Conservation (phyloP, 1,140 invertebrate species). For the Orius insidiosus region DNA sequence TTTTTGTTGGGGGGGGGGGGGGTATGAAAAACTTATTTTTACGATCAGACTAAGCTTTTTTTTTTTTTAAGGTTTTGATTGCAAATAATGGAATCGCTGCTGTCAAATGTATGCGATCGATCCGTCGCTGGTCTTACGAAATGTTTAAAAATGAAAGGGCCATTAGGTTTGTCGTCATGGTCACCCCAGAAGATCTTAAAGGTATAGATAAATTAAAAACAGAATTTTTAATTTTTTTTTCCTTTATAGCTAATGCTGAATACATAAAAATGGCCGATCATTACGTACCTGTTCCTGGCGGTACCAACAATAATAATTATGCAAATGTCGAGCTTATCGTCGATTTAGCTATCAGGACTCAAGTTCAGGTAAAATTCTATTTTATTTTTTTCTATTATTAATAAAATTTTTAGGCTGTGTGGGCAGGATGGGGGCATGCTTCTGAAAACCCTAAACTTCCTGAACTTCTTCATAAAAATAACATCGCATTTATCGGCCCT, state of each 20-base stretch:
- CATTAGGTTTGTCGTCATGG: slow-evolving; percentile 96
- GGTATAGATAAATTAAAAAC: slow-evolving; percentile 25
- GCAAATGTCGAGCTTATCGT: slow-evolving; percentile 99
- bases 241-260: slow-evolving; percentile 62
- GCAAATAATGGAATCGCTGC: slow-evolving; percentile 99
- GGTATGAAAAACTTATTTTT: too few species aligned
- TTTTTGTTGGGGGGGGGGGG: too few species aligned
- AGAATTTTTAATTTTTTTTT: slow-evolving; percentile 3
- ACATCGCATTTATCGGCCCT: slow-evolving; percentile 78
- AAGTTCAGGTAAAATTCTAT: slow-evolving; percentile 54
- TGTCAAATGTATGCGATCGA: slow-evolving; percentile 98
- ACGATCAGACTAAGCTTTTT: too few species aligned
- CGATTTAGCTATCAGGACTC: slow-evolving; percentile 81
- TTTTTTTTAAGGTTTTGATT: slow-evolving; percentile 64
- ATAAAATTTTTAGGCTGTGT: slow-evolving; percentile 58
- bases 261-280: slow-evolving; percentile 99
- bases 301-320: slow-evolving; percentile 98
- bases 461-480: slow-evolving; percentile 80
- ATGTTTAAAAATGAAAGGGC: slow-evolving; percentile 97
- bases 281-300: slow-evolving; percentile 93
- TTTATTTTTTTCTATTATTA: slow-evolving; percentile 1
- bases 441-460: slow-evolving; percentile 98
- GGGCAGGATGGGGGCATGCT: slow-evolving; percentile 99
- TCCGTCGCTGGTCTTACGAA: slow-evolving; percentile 94
- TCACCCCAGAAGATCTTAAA: slow-evolving; percentile 90